Conservation (phyloP, 2,888 invertebrate species). For the Habroteleia sp. region DNA sequence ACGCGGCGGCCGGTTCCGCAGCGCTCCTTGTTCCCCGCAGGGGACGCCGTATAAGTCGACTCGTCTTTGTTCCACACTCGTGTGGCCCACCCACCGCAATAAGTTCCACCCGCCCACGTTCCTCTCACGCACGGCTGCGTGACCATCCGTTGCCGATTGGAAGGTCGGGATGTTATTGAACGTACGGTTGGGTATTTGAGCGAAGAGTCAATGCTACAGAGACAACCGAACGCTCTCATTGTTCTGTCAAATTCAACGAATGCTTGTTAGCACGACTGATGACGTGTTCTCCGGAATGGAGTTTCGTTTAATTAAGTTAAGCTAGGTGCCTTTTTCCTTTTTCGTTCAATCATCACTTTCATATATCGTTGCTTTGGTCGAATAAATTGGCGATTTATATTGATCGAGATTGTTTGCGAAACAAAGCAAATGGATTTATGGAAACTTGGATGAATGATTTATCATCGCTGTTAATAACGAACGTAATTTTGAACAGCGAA, state of each 20-base stretch:
- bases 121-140: conserved; percentile 71
- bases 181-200: conserved; percentile 51
- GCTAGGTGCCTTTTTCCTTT: neutral
- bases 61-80: conserved; percentile 61
- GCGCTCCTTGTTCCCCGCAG: conserved; percentile 37
- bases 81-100: conserved; percentile 71
- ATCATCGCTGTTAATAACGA: no score
- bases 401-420: no score
- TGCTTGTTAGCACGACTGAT: conserved; percentile 42
- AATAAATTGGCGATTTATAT: no score
- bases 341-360: no score
- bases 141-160: conserved; percentile 74
- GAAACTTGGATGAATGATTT: no score
- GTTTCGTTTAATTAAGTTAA: conserved; percentile 24
- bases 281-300: conserved; percentile 7
- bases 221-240: conserved; percentile 47
- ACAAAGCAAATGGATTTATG: no score
- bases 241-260: conserved; percentile 50
- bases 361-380: no score
- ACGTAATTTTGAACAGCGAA: no score
- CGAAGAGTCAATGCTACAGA: conserved; percentile 50
- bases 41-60: conserved; percentile 29
- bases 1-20: conserved; percentile 21
- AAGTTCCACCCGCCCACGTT: conserved; percentile 75
- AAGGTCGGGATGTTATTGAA: conserved; percentile 69